phyloP scores from a whole-genome alignment of 1,140 invertebrate species.

The Papilio polyxenes region DNA sequence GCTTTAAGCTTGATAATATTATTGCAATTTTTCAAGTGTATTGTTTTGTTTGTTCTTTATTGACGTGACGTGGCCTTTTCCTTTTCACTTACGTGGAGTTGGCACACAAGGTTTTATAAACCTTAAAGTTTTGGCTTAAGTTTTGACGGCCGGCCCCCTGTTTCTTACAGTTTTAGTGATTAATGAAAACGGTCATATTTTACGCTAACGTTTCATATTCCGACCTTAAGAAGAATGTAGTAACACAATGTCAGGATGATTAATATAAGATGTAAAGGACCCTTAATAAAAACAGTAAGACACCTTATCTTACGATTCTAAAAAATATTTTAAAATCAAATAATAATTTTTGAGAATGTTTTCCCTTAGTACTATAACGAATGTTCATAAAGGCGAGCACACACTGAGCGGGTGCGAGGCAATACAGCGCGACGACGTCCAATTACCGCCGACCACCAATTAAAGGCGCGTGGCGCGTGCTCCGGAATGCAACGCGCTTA shows the following conservation, averaged over 20 bases:
- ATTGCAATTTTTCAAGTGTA: not conserved
- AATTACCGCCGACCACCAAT: constrained; percentile 65
- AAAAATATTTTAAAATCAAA: not conserved
- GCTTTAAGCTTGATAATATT: not conserved
- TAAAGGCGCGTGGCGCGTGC: constrained; percentile 55
- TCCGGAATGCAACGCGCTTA: constrained; percentile 54
- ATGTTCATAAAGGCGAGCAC: constrained; percentile 31
- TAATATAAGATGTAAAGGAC: not conserved
- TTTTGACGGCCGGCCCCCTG: no score
- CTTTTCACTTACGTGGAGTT: no score
- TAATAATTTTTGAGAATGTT: not conserved
- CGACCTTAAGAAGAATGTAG: no score
- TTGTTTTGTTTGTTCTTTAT: not conserved
- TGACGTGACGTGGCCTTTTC: no score
- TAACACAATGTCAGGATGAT: no score
- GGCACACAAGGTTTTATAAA: no score
- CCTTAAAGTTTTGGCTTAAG: no score
- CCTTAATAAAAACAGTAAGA: not conserved
- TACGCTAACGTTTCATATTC: not conserved
- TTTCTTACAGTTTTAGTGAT: not conserved
- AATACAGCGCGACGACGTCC: constrained; percentile 45
- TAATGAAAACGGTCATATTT: not conserved
- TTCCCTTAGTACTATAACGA: not conserved
- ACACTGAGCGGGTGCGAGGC: constrained; percentile 38
- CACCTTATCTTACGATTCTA: not conserved